These are phyloP conservation scores for Oreochromis grahami DNA, from an alignment of 2,797 vertebrate species.

Conservation along the genomic window DNA sequence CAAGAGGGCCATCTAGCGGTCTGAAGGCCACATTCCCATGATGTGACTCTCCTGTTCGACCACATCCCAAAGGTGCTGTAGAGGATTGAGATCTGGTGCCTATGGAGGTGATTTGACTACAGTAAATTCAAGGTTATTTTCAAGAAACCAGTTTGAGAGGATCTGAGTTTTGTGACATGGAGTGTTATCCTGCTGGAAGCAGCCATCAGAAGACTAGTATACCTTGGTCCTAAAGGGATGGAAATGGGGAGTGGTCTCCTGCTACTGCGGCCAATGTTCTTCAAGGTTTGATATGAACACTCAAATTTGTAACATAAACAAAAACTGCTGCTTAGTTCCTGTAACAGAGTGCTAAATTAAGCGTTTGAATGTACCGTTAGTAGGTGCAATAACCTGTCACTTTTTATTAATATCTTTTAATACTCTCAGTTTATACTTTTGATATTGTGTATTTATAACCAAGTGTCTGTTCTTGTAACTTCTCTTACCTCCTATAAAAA, in stretches of 20 bases:
- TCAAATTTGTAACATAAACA: neutral
- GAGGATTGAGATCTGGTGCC: neutral
- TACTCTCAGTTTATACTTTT: too few species aligned
- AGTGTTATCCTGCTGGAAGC: neutral
- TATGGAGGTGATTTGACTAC: neutral
- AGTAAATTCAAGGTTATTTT: neutral
- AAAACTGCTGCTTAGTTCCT: neutral
- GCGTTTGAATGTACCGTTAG: too few species aligned
- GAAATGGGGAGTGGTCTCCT: neutral
- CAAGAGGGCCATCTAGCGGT: constrained; percentile 29
- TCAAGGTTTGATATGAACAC: neutral
- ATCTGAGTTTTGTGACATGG: neutral
- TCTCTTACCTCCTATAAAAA: neutral
- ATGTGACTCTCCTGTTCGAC: neutral
- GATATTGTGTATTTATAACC: too few species aligned
- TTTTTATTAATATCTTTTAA: too few species aligned
- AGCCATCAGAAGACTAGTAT: neutral
- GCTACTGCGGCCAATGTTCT: neutral
- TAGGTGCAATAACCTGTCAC: too few species aligned
- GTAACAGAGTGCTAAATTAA: neutral
- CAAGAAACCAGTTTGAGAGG: neutral
- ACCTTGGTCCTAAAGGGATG: neutral
- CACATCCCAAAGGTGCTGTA: neutral
- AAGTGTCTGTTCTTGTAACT: too few species aligned
- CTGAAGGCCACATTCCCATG: neutral